Conservation (phyloP, 2,888 invertebrate genomes). For the Brenthis hecate region DNA sequence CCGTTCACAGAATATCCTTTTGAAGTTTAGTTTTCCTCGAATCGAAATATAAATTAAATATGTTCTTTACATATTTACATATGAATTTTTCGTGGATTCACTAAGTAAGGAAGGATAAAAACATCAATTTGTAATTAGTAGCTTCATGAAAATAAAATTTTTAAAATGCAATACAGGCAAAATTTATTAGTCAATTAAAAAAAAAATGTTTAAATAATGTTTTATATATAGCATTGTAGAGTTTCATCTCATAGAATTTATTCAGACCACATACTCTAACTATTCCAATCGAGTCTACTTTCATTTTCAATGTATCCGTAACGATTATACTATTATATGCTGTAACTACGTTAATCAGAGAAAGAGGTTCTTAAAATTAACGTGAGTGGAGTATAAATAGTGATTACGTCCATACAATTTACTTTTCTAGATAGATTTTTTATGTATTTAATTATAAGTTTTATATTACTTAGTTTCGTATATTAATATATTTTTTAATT, state of each 20-base stretch:
- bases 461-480: not conserved
- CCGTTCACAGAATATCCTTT: not conserved
- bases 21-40: conserved; percentile 1
- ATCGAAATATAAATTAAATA: not conserved
- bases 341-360: not conserved
- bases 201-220: conserved; percentile 1
- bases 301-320: conserved; percentile 46
- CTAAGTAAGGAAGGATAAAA: too few species aligned
- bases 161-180: too few species aligned
- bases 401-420: too few species aligned
- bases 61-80: not conserved
- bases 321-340: conserved; percentile 20
- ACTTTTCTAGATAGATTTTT: too few species aligned
- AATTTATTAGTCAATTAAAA: not conserved
- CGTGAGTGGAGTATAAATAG: too few species aligned
- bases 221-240: not conserved
- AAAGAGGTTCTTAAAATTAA: not conserved
- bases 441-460: not conserved
- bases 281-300: conserved; percentile 48
- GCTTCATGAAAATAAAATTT: too few species aligned
- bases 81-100: too few species aligned
- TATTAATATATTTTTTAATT: not conserved
- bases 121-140: too few species aligned
- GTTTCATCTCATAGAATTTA: conserved; percentile 24
- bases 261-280: conserved; percentile 31